phyloP scores from a whole-genome alignment of 2,888 invertebrate species.

The Quadriops clusia region DNA sequence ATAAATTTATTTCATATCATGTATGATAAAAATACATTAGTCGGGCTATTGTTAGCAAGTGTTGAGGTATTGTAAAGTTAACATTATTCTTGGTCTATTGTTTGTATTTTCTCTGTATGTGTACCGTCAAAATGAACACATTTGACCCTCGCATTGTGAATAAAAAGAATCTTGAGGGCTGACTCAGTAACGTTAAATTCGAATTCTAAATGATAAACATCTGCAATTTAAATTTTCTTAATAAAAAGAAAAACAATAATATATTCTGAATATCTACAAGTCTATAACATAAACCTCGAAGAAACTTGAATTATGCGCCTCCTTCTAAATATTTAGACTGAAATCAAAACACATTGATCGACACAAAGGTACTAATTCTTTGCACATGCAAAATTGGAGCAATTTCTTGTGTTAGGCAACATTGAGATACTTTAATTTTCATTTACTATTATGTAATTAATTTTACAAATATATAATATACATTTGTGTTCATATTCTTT shows the following conservation, averaged over 20 bases:
- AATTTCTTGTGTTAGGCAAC: conserved; percentile 32
- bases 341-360: conserved; percentile 31
- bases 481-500: conserved; percentile 24
- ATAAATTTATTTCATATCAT: conserved; percentile 28
- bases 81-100: conserved; percentile 26
- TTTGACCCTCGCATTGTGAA: conserved; percentile 5
- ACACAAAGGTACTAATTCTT: conserved; percentile 30
- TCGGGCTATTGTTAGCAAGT: conserved; percentile 29
- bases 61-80: conserved; percentile 28
- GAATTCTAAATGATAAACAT: too few species aligned
- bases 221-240: conserved; percentile 20
- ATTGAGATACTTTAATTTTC: conserved; percentile 24
- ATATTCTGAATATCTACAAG: conserved; percentile 30
- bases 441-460: conserved; percentile 22
- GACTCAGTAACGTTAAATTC: too few species aligned
- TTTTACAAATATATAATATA: conserved; percentile 33
- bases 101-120: conserved; percentile 11
- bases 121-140: not conserved
- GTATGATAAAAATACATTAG: conserved; percentile 32
- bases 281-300: conserved; percentile 30
- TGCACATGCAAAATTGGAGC: conserved; percentile 32
- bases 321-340: conserved; percentile 23
- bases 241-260: conserved; percentile 29
- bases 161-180: too few species aligned
- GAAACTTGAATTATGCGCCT: conserved; percentile 14